Evolutionary conservation across 2,113 vertebrate species (phyloP).

Genomic region (Psettodes erumei): DNA sequence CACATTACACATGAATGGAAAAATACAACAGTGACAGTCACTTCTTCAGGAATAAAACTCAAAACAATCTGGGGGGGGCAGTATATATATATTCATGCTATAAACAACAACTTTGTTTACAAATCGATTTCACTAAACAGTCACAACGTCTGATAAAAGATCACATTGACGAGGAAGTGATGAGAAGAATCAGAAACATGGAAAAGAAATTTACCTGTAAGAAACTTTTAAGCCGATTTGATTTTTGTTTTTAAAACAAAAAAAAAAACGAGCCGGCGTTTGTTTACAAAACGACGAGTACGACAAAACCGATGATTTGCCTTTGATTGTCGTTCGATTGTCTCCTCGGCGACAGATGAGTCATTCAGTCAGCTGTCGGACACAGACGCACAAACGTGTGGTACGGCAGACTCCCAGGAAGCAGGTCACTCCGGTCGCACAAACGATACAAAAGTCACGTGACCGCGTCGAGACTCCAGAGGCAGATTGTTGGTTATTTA

Average conservation of each 20-base stretch:
- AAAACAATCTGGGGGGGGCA: constrained; percentile 1
- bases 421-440: not conserved
- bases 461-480: constrained; percentile 5
- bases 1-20: constrained; percentile 48
- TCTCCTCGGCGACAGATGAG: too few relatives aligned
- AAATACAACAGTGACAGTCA: constrained; percentile 44
- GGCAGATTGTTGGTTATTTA: constrained; percentile 39
- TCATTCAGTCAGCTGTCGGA: too few relatives aligned
- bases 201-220: constrained; percentile 16
- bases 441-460: not conserved
- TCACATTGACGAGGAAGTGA: constrained; percentile 28
- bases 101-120: constrained; percentile 52
- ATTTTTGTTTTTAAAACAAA: constrained; percentile 25
- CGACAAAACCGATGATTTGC: constrained; percentile 29
- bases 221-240: constrained; percentile 25
- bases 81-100: constrained; percentile 52
- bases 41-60: not conserved
- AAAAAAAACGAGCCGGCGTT: too few relatives aligned
- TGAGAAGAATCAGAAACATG: constrained; percentile 11
- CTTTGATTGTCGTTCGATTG: constrained; percentile 31
- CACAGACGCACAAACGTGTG: too few relatives aligned
- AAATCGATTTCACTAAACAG: constrained; percentile 42
- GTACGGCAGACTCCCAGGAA: too few relatives aligned
- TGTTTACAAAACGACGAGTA: constrained; percentile 49
- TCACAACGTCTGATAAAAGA: constrained; percentile 25